Base-by-base conservation (phyloP, 2,113 vertebrate species). In the Glaucidium brasilianum region DNA sequence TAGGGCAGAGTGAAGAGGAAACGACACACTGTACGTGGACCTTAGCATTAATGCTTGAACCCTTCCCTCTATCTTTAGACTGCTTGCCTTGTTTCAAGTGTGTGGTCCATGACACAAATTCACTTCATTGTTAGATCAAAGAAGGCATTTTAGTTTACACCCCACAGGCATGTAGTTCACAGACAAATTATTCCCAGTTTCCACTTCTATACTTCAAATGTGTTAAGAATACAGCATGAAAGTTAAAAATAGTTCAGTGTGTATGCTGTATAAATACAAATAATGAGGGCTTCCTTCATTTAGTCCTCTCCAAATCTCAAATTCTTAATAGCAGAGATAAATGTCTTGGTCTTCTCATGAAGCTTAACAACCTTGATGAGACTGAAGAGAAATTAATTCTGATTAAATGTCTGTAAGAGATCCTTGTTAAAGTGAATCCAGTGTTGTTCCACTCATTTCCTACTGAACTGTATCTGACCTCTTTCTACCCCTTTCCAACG, bases 171-270 rank as follows among this genome's bases (percentile, higher is more conserved):
- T 92, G 67, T 80, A 76, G 68, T 91, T 95, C 92, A 80, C 85
- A 96, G 85, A 93, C 84, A 97, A 96, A 91, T 96, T 95, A 95
- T 95, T 97, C 88, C 86, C 88, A 89, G 91, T 95, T 97, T 92
- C 81, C 50, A 90, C 55, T 92, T 75, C 92, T 89, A 55, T 82
- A 90, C 69, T 97, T 95, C 63, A 91, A 92, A 92, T 82, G 59
- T 75, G 62, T 87, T 94, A 87, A 87, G 80, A 91, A 87, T 79
- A 77, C 84, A 93, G 64, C 66, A 80, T 34, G n/a, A 94, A 96
- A 93, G 55, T 73, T 95, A 91, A 95, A 92, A 85, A 93, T 76
- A 96, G 30, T 69, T 58, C 60, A 74, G 35, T 50, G 45, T 55
- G 53, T 22, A 67, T 62, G 53, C 62, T 90, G 29, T 80, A 92